A percentile compares a stretch with the other conserved stretches of the same genome.
phyloP scores from a whole-genome alignment of 2,888 invertebrate genomes.

The Xestia ashworthii region DNA sequence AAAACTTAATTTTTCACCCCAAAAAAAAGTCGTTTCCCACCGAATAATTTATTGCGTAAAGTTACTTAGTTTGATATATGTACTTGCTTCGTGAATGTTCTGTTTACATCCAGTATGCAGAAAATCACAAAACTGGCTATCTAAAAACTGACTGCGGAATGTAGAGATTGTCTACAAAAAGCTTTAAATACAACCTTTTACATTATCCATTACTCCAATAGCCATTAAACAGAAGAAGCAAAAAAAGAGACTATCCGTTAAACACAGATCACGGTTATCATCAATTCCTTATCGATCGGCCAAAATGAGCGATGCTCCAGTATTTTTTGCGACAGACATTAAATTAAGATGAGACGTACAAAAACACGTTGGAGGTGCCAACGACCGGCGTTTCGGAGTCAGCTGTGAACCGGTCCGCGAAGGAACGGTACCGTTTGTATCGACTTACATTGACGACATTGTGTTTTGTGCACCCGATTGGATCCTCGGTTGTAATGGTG shows the following conservation, averaged over 20 bases:
- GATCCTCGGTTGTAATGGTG: background rate
- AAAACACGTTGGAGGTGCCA: slow-evolving; percentile 60
- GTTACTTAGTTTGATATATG: too few relatives aligned
- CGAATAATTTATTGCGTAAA: too few relatives aligned
- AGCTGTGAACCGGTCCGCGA: slow-evolving; percentile 68
- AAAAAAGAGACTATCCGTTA: slow-evolving; percentile 10
- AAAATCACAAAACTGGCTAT: background rate
- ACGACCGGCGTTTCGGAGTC: slow-evolving; percentile 66
- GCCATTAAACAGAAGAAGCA: background rate
- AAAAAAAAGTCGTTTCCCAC: too few relatives aligned
- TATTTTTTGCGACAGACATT: slow-evolving; percentile 61
- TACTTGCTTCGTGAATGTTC: too few relatives aligned
- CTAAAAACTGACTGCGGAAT: background rate
- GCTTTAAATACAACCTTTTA: background rate
- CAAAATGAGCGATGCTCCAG: slow-evolving; percentile 47
- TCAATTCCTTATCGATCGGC: slow-evolving; percentile 9
- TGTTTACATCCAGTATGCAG: too few relatives aligned
- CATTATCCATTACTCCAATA: background rate
- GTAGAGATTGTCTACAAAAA: background rate
- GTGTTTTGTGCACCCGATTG: slow-evolving; percentile 31
- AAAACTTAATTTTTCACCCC: too few relatives aligned
- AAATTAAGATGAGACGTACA: slow-evolving; percentile 59
- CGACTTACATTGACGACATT: slow-evolving; percentile 54
- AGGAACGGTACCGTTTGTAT: slow-evolving; percentile 72
- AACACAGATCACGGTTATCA: slow-evolving; percentile 35